Evolutionary conservation across 1,140 invertebrate species (phyloP), one percentile per base, ranked within the genome.

Genomic region (Mizuhopecten yessoensis): DNA sequence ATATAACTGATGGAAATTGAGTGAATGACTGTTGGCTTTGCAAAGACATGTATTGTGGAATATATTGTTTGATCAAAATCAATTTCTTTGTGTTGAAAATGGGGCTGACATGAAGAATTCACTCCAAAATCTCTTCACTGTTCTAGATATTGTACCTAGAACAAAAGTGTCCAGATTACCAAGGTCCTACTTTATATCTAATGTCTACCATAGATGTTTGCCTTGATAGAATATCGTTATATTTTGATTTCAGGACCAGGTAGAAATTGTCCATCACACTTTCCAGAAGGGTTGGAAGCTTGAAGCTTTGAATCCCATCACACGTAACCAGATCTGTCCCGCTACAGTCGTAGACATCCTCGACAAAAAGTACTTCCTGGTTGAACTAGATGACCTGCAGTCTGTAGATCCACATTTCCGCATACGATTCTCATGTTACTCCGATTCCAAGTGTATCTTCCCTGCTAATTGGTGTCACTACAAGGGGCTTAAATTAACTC

Each of bases 261-360:
- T 86, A 34, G 91, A 92, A 88, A 92, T 95, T 34, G 49, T 90
- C 13, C 39, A 89, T 10, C 97, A 97, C 92, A 97, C 97, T 0
- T 98, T 98, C 93, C 96, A 97, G 95, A 94, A 95, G 33, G 97
- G 97, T 0, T 98, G 98, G 97, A 97, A 97, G 92, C 95, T 98
- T 57, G 98, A 98, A 96, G 98, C 97, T 0, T 97, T 98, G 0
- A 97, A 98, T 96, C 98, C 98, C 0, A 92, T 96, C 87, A 97
- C 97, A 90, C 97, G 97, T n/a, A 97, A 97, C 93, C 96, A 97
- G 92, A 98, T 98, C 86, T 97, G 98, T 95, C 97, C 97, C 0
- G 97, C 98, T 0, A 97, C 98, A 17, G 97, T 98, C 10, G 95
- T 97, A 5, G 97, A 97, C 96, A 97, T 98, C 49, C 97, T 98